phyloP scores from a whole-genome alignment of 2,113 vertebrate genomes.

The Falcunculus frontatus region DNA sequence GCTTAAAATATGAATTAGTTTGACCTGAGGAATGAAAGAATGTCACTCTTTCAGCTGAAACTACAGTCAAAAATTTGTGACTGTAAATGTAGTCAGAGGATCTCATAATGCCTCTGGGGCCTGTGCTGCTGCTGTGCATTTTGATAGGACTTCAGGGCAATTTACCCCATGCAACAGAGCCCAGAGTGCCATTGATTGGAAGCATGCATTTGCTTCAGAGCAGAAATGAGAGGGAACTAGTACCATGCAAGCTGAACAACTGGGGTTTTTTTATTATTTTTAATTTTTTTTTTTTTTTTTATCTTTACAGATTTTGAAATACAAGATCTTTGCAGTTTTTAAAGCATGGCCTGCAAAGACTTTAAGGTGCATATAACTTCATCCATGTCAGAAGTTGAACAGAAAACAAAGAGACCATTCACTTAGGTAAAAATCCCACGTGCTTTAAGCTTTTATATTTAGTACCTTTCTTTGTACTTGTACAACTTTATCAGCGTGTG shows the following conservation, averaged over 20 bases:
- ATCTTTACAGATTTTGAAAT: neutral
- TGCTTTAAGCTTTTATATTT: neutral
- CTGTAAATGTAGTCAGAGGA: neutral
- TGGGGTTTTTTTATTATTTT: neutral
- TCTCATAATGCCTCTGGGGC: neutral
- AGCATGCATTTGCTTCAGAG: neutral
- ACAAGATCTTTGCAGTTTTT: neutral
- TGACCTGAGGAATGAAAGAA: neutral
- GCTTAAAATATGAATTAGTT: neutral
- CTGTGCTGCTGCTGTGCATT: neutral
- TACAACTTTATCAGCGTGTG: neutral
- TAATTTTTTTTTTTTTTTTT: neutral
- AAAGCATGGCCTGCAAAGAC: neutral
- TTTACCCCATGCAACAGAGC: neutral
- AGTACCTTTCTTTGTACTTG: neutral
- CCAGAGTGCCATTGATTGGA: neutral
- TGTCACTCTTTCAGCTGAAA: neutral
- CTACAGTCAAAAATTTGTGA: neutral
- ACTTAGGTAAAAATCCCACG: neutral
- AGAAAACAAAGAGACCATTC: neutral
- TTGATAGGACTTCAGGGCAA: neutral
- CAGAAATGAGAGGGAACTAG: neutral
- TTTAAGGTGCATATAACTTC: neutral
- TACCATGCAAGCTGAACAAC: neutral
- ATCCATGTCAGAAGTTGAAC: neutral